phyloP scores from a whole-genome alignment of 2,113 vertebrate species.

The Callocephalon fimbriatum region DNA sequence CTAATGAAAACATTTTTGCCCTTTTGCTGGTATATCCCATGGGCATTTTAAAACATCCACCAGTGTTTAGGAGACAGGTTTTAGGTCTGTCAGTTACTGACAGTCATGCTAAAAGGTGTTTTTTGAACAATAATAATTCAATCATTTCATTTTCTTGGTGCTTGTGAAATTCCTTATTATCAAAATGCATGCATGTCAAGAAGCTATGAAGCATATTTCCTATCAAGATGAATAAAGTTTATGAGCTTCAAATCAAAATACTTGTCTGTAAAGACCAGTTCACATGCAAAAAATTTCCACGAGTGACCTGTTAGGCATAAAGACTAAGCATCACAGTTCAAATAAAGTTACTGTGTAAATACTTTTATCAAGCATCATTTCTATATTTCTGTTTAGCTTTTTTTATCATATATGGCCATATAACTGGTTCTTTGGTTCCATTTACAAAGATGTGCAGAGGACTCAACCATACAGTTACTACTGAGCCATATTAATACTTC shows the following conservation, averaged over 20 bases:
- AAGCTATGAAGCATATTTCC: not conserved
- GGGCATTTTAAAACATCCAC: not conserved
- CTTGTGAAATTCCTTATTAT: not conserved
- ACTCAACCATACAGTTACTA: not conserved
- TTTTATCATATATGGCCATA: accelerated
- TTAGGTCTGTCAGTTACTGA: not conserved
- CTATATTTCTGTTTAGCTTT: not conserved
- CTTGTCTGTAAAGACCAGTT: not conserved
- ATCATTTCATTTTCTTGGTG: not conserved
- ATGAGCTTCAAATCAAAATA: not conserved
- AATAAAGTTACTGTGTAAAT: not conserved
- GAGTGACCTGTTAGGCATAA: not conserved
- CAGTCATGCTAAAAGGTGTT: not conserved
- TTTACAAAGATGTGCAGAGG: not conserved
- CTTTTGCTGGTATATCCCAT: not conserved
- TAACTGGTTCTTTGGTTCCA: not conserved
- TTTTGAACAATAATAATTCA: not conserved
- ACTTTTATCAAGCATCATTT: not conserved
- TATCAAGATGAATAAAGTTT: not conserved
- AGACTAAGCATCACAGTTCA: not conserved
- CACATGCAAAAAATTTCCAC: not conserved
- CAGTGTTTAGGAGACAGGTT: not conserved
- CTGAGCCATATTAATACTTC: not conserved
- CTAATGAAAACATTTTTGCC: not conserved
- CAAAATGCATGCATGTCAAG: not conserved